Base-by-base conservation (phyloP, 23 tunicate genomes). In the Ascidia mentula region DNA sequence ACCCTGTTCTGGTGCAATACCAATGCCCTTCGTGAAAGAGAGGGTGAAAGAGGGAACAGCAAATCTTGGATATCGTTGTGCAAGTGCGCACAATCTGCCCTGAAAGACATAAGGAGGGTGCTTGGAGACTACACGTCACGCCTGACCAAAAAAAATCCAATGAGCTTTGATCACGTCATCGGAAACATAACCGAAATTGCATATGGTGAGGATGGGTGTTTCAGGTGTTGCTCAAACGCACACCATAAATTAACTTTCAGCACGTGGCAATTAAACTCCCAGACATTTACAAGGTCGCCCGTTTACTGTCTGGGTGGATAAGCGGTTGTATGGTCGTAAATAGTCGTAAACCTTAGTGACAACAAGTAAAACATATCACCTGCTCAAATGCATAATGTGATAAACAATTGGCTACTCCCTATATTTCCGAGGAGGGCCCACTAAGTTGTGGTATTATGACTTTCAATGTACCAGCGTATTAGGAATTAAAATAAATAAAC, bases 101-200 rank as follows among this genome's bases (percentile, higher is more conserved):
- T 90, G n/a, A 34, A 37, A n/a, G 45, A 85, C 28, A 90, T 90
- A 89, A 82, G 80, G 45, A 53, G 46, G 15, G 73, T 46, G 18
- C 69, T 90, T 0, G 36, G 79, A 31, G 79, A 76, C 46, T 90
- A 84, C 80, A 75, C 96, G 2, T 38, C 34, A 22, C 38, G 71
- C 8, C 40, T 75, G 31, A 26, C 36, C 0, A 42, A 46, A n/a
- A 77, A 69, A 45, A 80, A 80, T 37, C 86, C 89, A 12, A 79
- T 79, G 34, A 79, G 69, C 46, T 69, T 90, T 31, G 80, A 90
- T 32, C 89, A 85, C 69, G 96, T 90, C 60, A 90, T 90, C 69
- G 79, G 60, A 20, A 70, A 90, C 37, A 79, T 90, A 5, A 84
- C 77, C 36, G 77, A 84, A 34, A 85, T 90, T 39, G 96, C 96